Percentiles rank a stretch among this genome's conserved stretches.
These are phyloP conservation scores for Chrosomus eos DNA, from an alignment of 2,797 vertebrate species.

Conservation along the genomic window DNA sequence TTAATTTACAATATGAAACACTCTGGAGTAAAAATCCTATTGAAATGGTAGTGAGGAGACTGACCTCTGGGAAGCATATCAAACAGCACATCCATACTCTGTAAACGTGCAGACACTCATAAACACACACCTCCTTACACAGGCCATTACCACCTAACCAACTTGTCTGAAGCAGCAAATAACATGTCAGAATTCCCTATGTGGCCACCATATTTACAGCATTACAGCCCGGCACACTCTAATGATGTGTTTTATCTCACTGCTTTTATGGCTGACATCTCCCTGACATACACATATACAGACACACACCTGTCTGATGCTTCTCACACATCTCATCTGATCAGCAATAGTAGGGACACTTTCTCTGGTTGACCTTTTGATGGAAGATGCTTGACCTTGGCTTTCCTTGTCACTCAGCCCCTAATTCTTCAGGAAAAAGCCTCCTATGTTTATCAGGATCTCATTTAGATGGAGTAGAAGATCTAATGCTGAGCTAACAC, in stretches of 20 bases:
- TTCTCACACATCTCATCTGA: conserved; percentile 16
- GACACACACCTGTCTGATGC: neutral
- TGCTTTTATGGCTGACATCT: conserved; percentile 30
- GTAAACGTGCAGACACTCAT: conserved; percentile 33
- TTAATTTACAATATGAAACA: conserved; percentile 24
- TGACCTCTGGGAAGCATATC: conserved; percentile 43
- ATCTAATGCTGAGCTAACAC: neutral
- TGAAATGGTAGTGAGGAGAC: conserved; percentile 30
- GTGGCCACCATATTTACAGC: conserved; percentile 50
- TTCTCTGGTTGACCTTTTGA: conserved; percentile 31
- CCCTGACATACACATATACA: conserved; percentile 18
- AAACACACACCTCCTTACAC: conserved; percentile 33
- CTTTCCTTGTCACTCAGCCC: conserved; percentile 31
- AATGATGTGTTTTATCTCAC: conserved; percentile 54
- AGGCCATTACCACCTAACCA: conserved; percentile 39
- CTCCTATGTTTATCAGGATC: conserved; percentile 34
- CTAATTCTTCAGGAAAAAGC: conserved; percentile 40
- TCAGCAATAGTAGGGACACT: conserved; percentile 11
- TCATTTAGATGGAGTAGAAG: conserved; percentile 24
- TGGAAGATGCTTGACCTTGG: conserved; percentile 36
- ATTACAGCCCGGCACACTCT: conserved; percentile 35
- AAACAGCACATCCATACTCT: conserved; percentile 33
- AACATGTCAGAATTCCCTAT: conserved; percentile 50
- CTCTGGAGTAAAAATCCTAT: conserved; percentile 2
- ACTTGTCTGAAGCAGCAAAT: conserved; percentile 51